Base-by-base conservation (phyloP, 2,113 vertebrate species). In the Meriones unguiculatus region DNA sequence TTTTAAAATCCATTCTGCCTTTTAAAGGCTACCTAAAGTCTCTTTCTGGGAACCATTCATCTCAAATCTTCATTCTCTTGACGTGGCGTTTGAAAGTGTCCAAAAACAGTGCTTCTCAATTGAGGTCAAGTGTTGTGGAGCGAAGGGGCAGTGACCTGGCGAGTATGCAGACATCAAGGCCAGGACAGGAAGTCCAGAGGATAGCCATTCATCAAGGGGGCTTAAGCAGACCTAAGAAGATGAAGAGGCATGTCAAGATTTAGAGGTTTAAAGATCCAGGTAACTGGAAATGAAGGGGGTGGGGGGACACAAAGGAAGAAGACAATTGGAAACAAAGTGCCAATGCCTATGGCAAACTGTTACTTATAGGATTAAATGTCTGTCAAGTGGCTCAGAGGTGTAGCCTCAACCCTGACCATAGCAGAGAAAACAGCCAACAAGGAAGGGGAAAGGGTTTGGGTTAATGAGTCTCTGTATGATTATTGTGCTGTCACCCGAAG, bases 11-110 rank as follows among this genome's bases (percentile, higher is more conserved):
- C 72, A 76, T 59, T 9, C 30, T 69, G 38, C 88, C 77, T 81
- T 93, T 88, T 95, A 85, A 97, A 28, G 65, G 73, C 86, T 35
- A 91, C 72, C 59, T 93, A 73, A 85, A 92, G 69, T 85, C 35
- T 95, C 76, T 77, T 67, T 84, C 69, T 87, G 59, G 38, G 57
- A 93, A 92, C 73, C 0, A 4, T 69, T 93, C 64, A 32, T 64
- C 76, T 93, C 50, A 75, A 85, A 88, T 89, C 92, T 46, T 35
- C 72, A 54, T 89, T 97, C 84, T 92, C 30, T 62, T 93, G 24
- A 91, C 35, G 52, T 32, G 62, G 25, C 46, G 77, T 38, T 90
- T 91, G 87, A 54, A 65, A 85, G 64, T 73, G 30, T n/a, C 20
- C n/a, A 28, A 46, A 22, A 64, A 73, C 22, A 76, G 28, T 57